These are phyloP conservation scores for Syrmaticus mikado DNA, from an alignment of 2,113 vertebrate species.

Conservation along the genomic window DNA sequence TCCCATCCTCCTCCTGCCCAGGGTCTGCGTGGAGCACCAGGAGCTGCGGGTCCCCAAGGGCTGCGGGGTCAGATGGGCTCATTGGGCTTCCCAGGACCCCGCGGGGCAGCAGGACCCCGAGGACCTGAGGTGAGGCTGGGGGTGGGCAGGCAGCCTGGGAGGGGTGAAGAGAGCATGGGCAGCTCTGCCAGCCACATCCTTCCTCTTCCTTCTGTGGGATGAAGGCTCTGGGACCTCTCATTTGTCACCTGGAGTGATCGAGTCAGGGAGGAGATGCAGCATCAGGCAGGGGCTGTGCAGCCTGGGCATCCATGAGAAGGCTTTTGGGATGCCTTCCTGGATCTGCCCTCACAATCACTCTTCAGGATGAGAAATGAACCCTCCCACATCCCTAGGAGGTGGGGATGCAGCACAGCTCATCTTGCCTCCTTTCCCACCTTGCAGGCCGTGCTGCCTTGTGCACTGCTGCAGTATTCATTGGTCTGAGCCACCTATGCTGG, in stretches of 20 bases:
- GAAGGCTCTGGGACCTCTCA: not conserved
- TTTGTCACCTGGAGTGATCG: too few species aligned
- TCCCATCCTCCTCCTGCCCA: slow-evolving; percentile 31
- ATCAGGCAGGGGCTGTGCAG: not conserved
- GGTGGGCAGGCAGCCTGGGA: accelerated
- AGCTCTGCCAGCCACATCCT: not conserved
- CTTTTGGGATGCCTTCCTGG: not conserved
- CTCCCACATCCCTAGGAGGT: not conserved
- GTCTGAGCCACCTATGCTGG: not conserved
- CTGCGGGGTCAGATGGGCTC: slow-evolving; percentile 79
- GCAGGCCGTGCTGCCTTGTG: accelerated
- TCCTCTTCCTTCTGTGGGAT: accelerated
- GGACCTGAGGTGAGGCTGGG: slow-evolving; percentile 77
- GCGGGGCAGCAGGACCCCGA: slow-evolving; percentile 72
- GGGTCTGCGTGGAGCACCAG: slow-evolving; percentile 81
- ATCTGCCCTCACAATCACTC: not conserved
- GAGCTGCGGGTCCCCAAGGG: slow-evolving; percentile 80
- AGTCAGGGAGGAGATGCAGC: not conserved
- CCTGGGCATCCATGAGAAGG: not conserved
- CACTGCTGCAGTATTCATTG: too few species aligned
- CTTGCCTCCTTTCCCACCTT: not conserved
- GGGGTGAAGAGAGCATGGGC: not conserved
- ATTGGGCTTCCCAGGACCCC: slow-evolving; percentile 81
- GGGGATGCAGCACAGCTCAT: not conserved
- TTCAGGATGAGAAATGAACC: not conserved